A percentile compares a stretch with the other conserved stretches of the same genome.
phyloP scores from a whole-genome alignment of 2,797 vertebrate species.

The Hypotaenidia okinawae region DNA sequence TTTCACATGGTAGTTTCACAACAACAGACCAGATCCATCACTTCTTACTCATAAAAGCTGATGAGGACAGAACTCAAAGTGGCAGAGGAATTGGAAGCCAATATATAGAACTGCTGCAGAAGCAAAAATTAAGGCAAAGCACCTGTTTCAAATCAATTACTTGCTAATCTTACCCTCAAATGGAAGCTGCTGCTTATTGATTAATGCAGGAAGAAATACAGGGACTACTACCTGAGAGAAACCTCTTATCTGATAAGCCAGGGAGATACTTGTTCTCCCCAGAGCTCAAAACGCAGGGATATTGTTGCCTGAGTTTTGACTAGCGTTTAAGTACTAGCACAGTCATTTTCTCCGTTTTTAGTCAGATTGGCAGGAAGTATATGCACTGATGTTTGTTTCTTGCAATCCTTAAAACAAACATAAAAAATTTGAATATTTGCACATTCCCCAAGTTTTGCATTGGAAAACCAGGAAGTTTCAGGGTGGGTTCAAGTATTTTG shows the following conservation, averaged over 20 bases:
- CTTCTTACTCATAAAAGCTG: not conserved
- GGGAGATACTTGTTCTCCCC: not conserved
- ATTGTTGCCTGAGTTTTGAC: not conserved
- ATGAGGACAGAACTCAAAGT: not conserved
- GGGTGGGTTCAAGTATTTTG: not conserved
- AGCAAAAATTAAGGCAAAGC: not conserved
- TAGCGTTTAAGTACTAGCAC: not conserved
- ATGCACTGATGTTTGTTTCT: not conserved
- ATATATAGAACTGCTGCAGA: not conserved
- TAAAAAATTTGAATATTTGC: not conserved
- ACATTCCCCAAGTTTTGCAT: not conserved
- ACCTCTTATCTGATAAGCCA: not conserved
- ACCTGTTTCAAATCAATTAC: conserved; percentile 29
- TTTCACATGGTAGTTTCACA: not conserved
- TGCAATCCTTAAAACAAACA: not conserved
- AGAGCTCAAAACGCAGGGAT: not conserved
- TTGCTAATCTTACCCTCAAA: not conserved
- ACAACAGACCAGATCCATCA: not conserved
- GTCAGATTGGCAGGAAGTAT: not conserved
- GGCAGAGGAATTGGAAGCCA: not conserved
- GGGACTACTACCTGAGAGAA: not conserved
- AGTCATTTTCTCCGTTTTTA: not conserved
- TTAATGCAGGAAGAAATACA: not conserved
- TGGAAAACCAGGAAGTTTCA: not conserved
- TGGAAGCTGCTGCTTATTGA: not conserved